phyloP scores from a whole-genome alignment of 1,140 invertebrate genomes.

The Brachionus sp. region DNA sequence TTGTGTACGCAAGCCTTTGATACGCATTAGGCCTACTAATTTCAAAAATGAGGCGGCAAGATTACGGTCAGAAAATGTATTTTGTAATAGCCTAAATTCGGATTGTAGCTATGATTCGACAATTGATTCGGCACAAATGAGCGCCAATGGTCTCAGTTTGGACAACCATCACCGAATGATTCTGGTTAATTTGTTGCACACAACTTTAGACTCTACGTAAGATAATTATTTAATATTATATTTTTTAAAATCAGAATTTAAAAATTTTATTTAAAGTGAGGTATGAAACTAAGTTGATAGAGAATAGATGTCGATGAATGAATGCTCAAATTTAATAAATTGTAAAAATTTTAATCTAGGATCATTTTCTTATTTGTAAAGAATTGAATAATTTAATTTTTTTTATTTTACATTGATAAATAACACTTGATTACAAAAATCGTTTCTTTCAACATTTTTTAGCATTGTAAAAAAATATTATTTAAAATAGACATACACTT shows the following conservation, averaged over 20 bases:
- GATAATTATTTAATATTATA: neutral
- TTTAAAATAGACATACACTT: no score
- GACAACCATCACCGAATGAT: conserved; percentile 44
- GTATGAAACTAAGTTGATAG: neutral
- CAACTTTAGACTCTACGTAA: conserved; percentile 40
- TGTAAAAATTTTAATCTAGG: neutral
- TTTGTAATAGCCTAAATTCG: neutral
- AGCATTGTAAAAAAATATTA: no score
- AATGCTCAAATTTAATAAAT: neutral
- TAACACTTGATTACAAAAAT: no score
- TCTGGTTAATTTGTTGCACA: conserved; percentile 34
- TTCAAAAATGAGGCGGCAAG: neutral
- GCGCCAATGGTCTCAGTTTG: neutral
- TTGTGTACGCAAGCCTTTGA: neutral
- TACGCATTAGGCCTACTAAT: conserved; percentile 4
- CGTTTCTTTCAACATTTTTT: no score
- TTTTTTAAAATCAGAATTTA: neutral
- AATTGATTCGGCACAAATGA: conserved; percentile 17
- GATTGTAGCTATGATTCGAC: neutral
- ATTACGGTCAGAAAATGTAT: neutral
- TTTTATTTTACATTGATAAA: no score
- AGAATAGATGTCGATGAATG: neutral
- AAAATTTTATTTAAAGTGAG: neutral
- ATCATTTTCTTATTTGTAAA: neutral
- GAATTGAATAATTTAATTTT: neutral